Base-by-base conservation (phyloP, 1,140 invertebrate genomes). In the Drosophila miranda region DNA sequence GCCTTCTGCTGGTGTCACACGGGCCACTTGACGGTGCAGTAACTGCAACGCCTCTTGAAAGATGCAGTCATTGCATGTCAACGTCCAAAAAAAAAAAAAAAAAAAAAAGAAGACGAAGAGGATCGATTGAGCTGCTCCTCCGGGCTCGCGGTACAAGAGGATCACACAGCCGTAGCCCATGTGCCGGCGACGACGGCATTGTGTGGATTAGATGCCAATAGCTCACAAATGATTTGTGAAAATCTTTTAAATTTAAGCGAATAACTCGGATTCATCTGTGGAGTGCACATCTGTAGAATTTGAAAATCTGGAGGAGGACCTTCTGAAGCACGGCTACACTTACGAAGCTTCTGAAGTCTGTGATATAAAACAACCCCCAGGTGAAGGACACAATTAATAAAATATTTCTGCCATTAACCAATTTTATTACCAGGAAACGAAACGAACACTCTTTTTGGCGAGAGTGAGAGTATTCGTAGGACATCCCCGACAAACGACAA, bases 201-300 rank as follows among this genome's bases (percentile, higher is more conserved):
- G 1, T 51, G 56, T 21, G 38, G 41, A 5, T 58, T 87, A 13
- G 67, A 88, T 67, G 49, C 30, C 3, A 75, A 73, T 16, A 67
- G 56, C 6, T 82, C 82, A 6, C 83, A 82, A 26, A 75, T 49
- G 23, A 72, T 87, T 5, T 72, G 63, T n/a, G 70, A 87, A 44
- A 87, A 87, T 46, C 30, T 87, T 0, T 42, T 67, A 1, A 87
- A 88, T 38, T 43, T 87, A 1, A 76, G 75, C 43, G 57, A 81
- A 55, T 87, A 61, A 54, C 5, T 41, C 68, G 0, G 44, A 50
- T 30, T 51, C 51, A 2, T 58, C 57, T 1, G 78, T 60, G 6
- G 49, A 75, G 0, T 75, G 62, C 30, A 66, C 23, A 2, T 16
- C 48, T 1, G 9, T 52, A 38, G 61, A 80, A 19, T 8, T 68